Conservation (phyloP, 2,113 vertebrate genomes). For the Coptodon bakossiorum region DNA sequence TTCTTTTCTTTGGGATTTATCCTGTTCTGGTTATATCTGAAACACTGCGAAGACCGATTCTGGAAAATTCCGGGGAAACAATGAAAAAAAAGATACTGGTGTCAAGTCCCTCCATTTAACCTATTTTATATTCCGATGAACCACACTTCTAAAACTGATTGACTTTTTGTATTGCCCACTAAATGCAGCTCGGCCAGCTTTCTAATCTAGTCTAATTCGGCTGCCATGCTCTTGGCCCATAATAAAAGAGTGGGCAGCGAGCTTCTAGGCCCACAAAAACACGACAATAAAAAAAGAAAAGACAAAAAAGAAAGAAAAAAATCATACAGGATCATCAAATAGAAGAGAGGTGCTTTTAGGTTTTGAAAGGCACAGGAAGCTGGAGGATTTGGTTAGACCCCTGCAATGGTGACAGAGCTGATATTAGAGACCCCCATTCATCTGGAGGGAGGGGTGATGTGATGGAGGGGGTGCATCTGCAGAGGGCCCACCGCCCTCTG, state of each 20-base stretch:
- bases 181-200: neutral
- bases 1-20: neutral
- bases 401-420: slow-evolving; percentile 60
- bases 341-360: slow-evolving; percentile 50
- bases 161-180: slow-evolving; percentile 12
- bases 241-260: neutral
- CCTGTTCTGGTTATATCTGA: neutral
- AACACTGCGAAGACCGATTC: neutral
- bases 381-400: slow-evolving; percentile 61
- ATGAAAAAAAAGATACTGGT: neutral
- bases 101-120: neutral
- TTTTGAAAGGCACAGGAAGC: slow-evolving; percentile 50
- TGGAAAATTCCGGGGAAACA: neutral
- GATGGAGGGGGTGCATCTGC: slow-evolving; percentile 63
- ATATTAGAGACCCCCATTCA: slow-evolving; percentile 62
- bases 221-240: slow-evolving; percentile 30
- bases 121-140: neutral
- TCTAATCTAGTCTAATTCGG: slow-evolving; percentile 20
- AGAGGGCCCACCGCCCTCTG: slow-evolving; percentile 71
- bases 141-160: neutral
- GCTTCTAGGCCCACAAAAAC: slow-evolving; percentile 35
- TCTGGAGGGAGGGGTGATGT: slow-evolving; percentile 45
- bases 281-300: neutral
- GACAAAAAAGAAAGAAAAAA: neutral
- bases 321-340: slow-evolving; percentile 60